phyloP scores from a whole-genome alignment of 2,888 invertebrate species.

The Odontocerum albicorne region DNA sequence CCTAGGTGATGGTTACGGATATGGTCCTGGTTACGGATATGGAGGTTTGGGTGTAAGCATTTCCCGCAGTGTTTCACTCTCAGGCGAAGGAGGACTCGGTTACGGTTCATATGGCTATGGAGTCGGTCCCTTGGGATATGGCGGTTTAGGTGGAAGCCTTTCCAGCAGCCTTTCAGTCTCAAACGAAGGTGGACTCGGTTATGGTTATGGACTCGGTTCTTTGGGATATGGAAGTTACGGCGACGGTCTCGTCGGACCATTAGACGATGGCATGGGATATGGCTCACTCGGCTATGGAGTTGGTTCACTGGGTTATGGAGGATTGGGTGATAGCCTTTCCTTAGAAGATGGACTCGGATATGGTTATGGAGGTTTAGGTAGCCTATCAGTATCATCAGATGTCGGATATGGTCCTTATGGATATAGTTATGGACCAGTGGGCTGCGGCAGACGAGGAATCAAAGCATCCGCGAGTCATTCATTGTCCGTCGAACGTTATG shows the following conservation, averaged over 20 bases:
- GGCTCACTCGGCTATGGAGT: slow-evolving; percentile 2
- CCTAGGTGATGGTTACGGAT: no score
- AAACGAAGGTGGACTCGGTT: slow-evolving; percentile 8
- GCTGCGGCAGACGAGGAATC: slow-evolving; percentile 1
- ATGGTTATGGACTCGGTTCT: no score
- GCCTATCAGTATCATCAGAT: slow-evolving; percentile 3
- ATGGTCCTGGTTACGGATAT: slow-evolving; percentile 9
- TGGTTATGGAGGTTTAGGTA: slow-evolving; percentile 1
- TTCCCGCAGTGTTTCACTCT: not conserved
- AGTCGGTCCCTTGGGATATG: slow-evolving; percentile 4
- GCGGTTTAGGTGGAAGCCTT: slow-evolving; percentile 1
- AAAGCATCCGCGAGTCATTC: slow-evolving; percentile 4
- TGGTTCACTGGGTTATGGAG: slow-evolving; percentile 4
- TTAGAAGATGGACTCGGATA: slow-evolving; percentile 1
- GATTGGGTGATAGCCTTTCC: not conserved
- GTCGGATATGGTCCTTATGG: slow-evolving; percentile 5
- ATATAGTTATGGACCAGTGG: slow-evolving; percentile 1
- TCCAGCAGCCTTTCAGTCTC: slow-evolving; percentile 7
- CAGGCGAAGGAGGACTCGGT: slow-evolving; percentile 5
- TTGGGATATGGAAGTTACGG: slow-evolving; percentile 1
- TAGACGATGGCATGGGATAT: slow-evolving; percentile 1
- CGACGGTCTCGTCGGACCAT: not conserved
- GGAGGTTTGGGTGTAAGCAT: not conserved
- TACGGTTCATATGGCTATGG: slow-evolving; percentile 9
- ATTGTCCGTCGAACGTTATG: slow-evolving; percentile 12